Base-by-base conservation (phyloP, 1,140 invertebrate species). In the Phymorhynchus buccinoides region DNA sequence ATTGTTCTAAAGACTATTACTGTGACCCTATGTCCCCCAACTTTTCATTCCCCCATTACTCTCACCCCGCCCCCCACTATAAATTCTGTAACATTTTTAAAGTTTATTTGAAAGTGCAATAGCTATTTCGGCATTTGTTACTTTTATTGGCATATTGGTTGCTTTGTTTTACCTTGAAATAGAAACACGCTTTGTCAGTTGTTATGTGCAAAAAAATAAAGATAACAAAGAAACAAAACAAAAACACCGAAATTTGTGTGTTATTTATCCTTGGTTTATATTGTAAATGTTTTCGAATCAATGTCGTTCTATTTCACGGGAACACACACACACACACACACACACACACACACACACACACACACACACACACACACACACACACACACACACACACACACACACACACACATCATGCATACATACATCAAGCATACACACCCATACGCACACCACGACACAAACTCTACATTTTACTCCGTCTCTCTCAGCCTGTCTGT, bases 311-410 rank as follows among this genome's bases (percentile, higher is more conserved):
- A 6, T 27, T 35, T 30, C 68, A 0, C 1, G 18, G 30, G 32
- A 9, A 37, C 68, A 35, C 30, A 37, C 68, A 73, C 73, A 41
- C 73, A 75, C 73, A 27, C 73, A 75, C 73, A 75, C 35, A 75
- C 73, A 16, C 73, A 75, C 73, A 16, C 73, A 75, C 37, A 16
- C 73, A 7, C 35, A 30, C 73, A 42, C 73, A 9, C 73, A 42
- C 37, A 22, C 73, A 7, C 37, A 9, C 37, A 75, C 71, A 41
- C 71, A 75, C n/a, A 66, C 62, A 66, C 62, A 66, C 62, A 66
- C 62, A 66, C 62, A 66, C 62, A 66, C 62, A 66, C 62, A 66
- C 62, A 66, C 62, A 66, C 62, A 41, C 71, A 75, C 35, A 22
- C 71, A 75, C 37, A 22, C 71, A 41, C n/a, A 30, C 68, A 6